phyloP scores from a whole-genome alignment of 37 sponge, comb jelly and placozoan species.

The Axinella damicornis region DNA sequence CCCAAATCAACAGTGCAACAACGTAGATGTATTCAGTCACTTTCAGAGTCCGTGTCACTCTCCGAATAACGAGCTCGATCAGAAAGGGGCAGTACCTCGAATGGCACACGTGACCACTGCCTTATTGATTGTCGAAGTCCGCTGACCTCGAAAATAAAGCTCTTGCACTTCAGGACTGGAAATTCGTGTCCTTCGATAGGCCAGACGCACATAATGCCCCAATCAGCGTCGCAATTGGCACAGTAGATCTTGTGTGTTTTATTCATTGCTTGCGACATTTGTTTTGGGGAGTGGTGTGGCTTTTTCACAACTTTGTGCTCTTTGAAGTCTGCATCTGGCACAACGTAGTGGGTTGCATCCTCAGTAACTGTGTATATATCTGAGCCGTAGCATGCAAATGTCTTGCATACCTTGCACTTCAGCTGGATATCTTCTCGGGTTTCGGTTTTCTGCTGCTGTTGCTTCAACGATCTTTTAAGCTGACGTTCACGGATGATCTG shows the following conservation, averaged over 20 bases:
- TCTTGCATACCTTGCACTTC: slow-evolving; percentile 56
- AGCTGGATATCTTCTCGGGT: not conserved
- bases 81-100: slow-evolving; percentile 10
- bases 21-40: too few species aligned
- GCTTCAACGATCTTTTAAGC: not conserved
- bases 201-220: slow-evolving; percentile 61
- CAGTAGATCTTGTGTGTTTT: slow-evolving; percentile 61
- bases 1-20: too few species aligned
- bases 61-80: too few species aligned
- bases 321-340: not conserved
- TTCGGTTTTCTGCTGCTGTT: not conserved
- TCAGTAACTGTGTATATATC: slow-evolving; percentile 27
- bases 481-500: not conserved
- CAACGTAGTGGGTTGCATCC: not conserved
- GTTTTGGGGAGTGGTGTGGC: not conserved
- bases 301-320: not conserved
- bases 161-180: slow-evolving; percentile 72
- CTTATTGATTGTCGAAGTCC: not conserved
- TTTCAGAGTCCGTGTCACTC: not conserved
- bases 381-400: slow-evolving; percentile 57
- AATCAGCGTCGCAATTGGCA: slow-evolving; percentile 46
- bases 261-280: not conserved
- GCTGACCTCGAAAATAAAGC: slow-evolving; percentile 47
- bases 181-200: slow-evolving; percentile 8
- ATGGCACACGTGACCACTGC: slow-evolving; percentile 32